A percentile compares a stretch with the other conserved stretches of the same genome.
phyloP scores from a whole-genome alignment of 1,140 invertebrate species.

The Triops longicaudatus region DNA sequence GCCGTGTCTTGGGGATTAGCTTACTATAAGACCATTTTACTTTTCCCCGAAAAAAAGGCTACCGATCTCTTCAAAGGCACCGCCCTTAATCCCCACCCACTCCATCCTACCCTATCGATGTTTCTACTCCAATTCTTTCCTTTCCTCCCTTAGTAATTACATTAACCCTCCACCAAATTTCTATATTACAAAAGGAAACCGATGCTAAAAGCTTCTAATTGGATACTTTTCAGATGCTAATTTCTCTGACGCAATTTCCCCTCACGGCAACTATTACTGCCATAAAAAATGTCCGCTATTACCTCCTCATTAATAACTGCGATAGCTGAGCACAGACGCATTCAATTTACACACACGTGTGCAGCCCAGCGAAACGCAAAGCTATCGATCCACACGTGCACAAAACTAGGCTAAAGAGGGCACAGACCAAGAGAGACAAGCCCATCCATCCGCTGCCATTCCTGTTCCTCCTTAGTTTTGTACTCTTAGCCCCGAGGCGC shows the following conservation, averaged over 20 bases:
- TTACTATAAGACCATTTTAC: not conserved
- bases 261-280: not conserved
- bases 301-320: not conserved
- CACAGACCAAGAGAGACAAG: not conserved
- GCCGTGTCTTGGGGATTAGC: not conserved
- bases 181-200: not conserved
- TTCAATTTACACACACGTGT: conserved; percentile 3
- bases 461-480: not conserved
- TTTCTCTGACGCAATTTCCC: not conserved
- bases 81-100: not conserved
- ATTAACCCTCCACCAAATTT: not conserved
- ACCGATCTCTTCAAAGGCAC: not conserved
- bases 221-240: not conserved
- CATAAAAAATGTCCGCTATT: not conserved
- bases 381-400: not conserved
- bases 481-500: not conserved
- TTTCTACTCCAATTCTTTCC: conserved; percentile 3
- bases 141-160: not conserved
- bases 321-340: not conserved
- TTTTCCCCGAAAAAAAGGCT: not conserved
- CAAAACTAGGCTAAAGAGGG: not conserved
- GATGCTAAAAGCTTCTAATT: not conserved
- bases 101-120: not conserved
- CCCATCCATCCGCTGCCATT: not conserved
- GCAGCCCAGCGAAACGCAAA: not conserved